phyloP scores from a whole-genome alignment of 2,113 vertebrate genomes.

The Saccopteryx bilineata region DNA sequence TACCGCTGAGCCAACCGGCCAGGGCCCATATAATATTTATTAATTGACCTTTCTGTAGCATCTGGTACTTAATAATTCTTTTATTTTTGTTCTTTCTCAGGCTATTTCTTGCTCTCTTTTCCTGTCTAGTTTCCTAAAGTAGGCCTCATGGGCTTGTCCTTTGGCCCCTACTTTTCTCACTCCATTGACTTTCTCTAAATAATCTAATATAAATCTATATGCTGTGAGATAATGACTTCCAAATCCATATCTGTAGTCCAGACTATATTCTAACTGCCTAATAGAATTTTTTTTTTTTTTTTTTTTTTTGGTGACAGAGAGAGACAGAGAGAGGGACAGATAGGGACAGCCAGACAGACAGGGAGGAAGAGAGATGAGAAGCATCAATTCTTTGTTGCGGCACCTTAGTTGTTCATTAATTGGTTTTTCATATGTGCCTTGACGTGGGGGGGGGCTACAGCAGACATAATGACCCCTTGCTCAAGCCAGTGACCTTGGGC shows the following conservation, averaged over 20 bases:
- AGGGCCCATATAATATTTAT: background rate
- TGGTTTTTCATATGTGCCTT: too few relatives aligned
- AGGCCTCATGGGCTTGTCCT: background rate
- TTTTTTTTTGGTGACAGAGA: background rate
- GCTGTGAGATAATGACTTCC: background rate
- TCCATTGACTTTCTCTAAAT: constrained; percentile 1
- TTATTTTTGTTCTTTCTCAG: background rate
- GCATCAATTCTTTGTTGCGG: too few relatives aligned
- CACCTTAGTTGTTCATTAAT: too few relatives aligned
- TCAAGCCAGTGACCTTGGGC: too few relatives aligned
- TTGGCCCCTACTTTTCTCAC: background rate
- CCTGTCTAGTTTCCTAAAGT: background rate
- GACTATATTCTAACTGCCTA: background rate
- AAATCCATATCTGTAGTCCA: background rate
- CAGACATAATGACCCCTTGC: too few relatives aligned
- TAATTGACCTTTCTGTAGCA: background rate
- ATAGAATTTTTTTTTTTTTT: background rate
- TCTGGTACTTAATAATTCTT: background rate
- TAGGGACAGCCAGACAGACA: too few relatives aligned
- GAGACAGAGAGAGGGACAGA: too few relatives aligned
- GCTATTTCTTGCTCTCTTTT: background rate
- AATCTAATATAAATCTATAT: background rate
- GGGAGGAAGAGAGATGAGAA: too few relatives aligned
- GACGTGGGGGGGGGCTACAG: too few relatives aligned
- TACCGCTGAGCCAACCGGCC: too few relatives aligned